Percentiles rank a stretch among this genome's conserved stretches.
These are phyloP conservation scores for Seriola dumerili DNA, from an alignment of 2,113 vertebrate genomes.

Conservation along the genomic window DNA sequence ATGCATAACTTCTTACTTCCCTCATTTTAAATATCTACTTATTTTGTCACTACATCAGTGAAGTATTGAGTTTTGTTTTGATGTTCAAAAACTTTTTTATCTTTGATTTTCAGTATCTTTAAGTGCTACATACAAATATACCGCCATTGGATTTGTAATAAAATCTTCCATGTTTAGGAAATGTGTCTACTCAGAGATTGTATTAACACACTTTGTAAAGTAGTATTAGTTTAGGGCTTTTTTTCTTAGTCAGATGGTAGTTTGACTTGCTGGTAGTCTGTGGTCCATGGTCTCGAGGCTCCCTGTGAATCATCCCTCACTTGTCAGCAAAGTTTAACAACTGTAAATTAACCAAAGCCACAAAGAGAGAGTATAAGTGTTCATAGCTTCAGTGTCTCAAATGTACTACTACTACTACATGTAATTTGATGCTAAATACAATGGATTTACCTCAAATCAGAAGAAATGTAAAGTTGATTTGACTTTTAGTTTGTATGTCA, in stretches of 20 bases:
- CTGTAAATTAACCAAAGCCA: constrained; percentile 1
- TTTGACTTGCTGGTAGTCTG: constrained; percentile 29
- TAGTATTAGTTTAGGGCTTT: constrained; percentile 14
- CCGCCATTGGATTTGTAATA: constrained; percentile 50
- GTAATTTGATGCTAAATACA: background rate
- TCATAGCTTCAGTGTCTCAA: background rate
- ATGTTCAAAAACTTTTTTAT: background rate
- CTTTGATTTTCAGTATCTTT: constrained; percentile 23
- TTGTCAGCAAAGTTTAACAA: background rate
- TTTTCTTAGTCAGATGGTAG: constrained; percentile 30
- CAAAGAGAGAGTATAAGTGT: background rate
- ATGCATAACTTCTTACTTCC: constrained; percentile 21
- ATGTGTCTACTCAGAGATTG: constrained; percentile 55
- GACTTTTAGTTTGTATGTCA: constrained; percentile 8
- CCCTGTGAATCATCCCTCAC: background rate
- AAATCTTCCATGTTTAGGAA: constrained; percentile 39
- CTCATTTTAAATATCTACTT: constrained; percentile 10
- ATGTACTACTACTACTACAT: background rate
- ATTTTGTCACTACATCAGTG: constrained; percentile 18
- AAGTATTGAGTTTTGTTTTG: constrained; percentile 16
- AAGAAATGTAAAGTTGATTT: background rate
- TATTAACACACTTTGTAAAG: constrained; percentile 65
- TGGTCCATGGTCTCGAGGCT: background rate
- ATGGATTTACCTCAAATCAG: background rate
- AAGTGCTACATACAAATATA: constrained; percentile 32